A percentile compares a stretch with the other conserved stretches of the same genome.
phyloP scores from a whole-genome alignment of 2,888 invertebrate species.

The Ommatoiulus sabulosus region DNA sequence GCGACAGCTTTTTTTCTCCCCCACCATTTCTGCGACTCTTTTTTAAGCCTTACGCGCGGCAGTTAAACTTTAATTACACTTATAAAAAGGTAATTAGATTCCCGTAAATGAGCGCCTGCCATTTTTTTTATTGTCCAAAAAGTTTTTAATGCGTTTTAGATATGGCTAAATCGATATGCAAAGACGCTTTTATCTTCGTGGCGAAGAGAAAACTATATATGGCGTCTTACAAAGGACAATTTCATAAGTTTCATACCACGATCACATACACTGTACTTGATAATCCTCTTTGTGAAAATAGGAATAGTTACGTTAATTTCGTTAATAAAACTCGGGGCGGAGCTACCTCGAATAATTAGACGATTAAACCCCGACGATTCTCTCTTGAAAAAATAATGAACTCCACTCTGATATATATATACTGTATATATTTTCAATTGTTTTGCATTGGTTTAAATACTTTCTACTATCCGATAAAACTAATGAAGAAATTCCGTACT shows the following conservation, averaged over 20 bases:
- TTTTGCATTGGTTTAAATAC: too few species aligned
- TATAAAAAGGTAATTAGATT: conserved; percentile 38
- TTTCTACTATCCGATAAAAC: too few species aligned
- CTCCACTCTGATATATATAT: too few species aligned
- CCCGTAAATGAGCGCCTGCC: neutral
- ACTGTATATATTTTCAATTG: too few species aligned
- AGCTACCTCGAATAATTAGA: neutral
- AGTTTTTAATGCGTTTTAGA: conserved; percentile 21
- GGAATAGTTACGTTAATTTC: neutral
- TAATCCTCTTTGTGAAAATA: neutral
- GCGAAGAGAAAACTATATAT: neutral
- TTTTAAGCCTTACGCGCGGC: neutral
- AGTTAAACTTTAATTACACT: conserved; percentile 43
- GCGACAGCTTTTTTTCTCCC: neutral
- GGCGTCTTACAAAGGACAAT: neutral
- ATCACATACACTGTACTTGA: neutral
- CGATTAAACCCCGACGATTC: too few species aligned
- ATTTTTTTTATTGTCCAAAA: conserved; percentile 37
- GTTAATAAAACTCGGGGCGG: neutral
- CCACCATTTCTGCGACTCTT: neutral
- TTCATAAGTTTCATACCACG: neutral
- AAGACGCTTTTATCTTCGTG: neutral
- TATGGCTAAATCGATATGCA: conserved; percentile 21
- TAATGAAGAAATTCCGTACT: too few species aligned
- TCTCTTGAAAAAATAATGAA: too few species aligned